Percentiles rank a stretch among this genome's conserved stretches.
phyloP scores from a whole-genome alignment of 2,797 vertebrate genomes.

The Neoniphon sammara region DNA sequence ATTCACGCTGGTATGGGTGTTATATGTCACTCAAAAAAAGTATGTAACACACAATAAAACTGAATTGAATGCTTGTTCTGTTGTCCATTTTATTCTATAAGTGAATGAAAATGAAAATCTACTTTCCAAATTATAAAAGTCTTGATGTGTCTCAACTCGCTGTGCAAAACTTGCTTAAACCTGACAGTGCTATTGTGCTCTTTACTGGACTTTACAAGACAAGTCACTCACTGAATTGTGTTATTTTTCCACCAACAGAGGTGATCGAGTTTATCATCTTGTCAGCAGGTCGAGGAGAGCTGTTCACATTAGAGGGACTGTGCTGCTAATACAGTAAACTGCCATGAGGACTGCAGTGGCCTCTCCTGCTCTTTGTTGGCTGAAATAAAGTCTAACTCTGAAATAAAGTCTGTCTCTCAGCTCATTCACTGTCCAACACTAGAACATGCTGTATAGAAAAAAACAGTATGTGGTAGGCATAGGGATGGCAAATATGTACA shows the following conservation, averaged over 20 bases:
- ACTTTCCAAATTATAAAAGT: too few relatives aligned
- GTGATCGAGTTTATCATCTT: neutral
- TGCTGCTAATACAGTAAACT: neutral
- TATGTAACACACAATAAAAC: too few relatives aligned
- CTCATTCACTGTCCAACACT: neutral
- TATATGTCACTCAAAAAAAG: too few relatives aligned
- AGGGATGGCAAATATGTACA: neutral
- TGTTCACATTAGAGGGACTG: neutral
- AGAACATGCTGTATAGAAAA: neutral
- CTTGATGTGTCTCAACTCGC: too few relatives aligned
- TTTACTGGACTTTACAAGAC: too few relatives aligned
- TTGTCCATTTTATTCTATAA: too few relatives aligned
- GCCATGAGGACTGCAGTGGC: constrained; percentile 2
- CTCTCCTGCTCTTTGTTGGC: neutral
- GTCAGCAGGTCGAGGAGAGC: neutral
- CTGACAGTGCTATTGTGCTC: too few relatives aligned
- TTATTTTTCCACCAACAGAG: neutral
- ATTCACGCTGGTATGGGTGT: too few relatives aligned
- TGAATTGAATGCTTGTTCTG: too few relatives aligned
- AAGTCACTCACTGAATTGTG: neutral
- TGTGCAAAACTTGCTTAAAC: too few relatives aligned
- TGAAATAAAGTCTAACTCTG: neutral
- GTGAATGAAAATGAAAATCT: too few relatives aligned
- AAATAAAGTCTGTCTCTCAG: too few relatives aligned
- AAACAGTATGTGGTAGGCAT: neutral